Percentiles rank a stretch among this genome's conserved stretches.
These are phyloP conservation scores for Melanocharis versteri DNA, from an alignment of 2,113 vertebrate genomes.

Conservation along the genomic window DNA sequence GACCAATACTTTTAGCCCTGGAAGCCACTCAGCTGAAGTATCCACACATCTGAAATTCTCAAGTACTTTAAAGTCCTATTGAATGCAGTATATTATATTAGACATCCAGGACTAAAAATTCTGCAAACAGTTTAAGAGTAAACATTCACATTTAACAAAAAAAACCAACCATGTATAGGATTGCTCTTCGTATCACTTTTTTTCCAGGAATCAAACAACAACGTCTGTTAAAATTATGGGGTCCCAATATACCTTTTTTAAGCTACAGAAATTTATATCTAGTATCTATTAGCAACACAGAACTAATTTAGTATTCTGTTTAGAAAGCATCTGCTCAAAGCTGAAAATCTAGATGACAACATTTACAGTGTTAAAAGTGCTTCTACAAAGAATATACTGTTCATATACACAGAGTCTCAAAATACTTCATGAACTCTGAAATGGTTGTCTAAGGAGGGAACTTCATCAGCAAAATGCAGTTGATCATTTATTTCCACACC, in stretches of 20 bases:
- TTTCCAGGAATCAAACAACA: neutral
- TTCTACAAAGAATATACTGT: conserved; percentile 1
- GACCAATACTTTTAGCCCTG: neutral
- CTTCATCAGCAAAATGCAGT: conserved; percentile 88
- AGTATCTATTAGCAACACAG: neutral
- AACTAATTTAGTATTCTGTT: neutral
- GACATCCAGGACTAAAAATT: neutral
- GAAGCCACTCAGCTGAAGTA: neutral
- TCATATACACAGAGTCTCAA: conserved; percentile 53
- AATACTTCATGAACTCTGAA: conserved; percentile 90
- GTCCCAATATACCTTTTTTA: neutral
- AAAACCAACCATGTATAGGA: neutral
- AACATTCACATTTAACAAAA: neutral
- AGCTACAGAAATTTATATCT: neutral
- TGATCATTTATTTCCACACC: conserved; percentile 79
- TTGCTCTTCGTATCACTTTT: neutral
- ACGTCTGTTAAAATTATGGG: neutral
- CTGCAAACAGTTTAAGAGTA: neutral
- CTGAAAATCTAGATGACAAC: neutral
- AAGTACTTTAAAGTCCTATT: neutral
- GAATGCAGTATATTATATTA: neutral
- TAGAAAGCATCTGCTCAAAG: conserved; percentile 14
- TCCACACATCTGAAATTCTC: neutral
- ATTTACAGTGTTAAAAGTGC: conserved; percentile 22
- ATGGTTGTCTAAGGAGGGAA: conserved; percentile 90